Evolutionary conservation across 2,888 invertebrate genomes (phyloP), one percentile per base, ranked within the genome.

Genomic region (Lycophotia porphyrea): DNA sequence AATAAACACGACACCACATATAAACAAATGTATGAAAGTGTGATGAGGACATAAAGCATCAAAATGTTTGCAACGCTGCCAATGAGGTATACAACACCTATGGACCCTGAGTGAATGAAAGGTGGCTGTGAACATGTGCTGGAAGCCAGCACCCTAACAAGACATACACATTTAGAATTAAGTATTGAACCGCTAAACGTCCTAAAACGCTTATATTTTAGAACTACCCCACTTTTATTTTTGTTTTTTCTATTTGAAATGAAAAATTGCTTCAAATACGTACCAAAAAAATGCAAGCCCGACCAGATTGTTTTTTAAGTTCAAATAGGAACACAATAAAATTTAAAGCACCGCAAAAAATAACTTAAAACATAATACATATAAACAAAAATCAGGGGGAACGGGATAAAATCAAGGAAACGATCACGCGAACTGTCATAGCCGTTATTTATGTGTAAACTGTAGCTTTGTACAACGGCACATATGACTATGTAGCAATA

Each of bases 61-160:
- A 52, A 67, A 27, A 55, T 39, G 21, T 79, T 85, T 84, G 84
- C 84, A 58, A 84, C 84, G 85, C 84, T 84, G 84, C 84, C 64
- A 21, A 82, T 81, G 76, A 72, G 52, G 13, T 42, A 55, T 39
- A 66, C 34, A 58, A 75, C 27, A 72, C 18, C 52, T 71, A 63
- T 73, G 67, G 21, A 69, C 31, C 15, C 42, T 64, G 58, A 75
- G 47, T 61, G 67, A 69, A 72, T 76, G 74, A 75, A 66, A 64
- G 71, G 81, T 87, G 87, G 87, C 80, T 81, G 80, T 68, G 68
- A 76, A 61, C 27, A 70, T 63, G 75, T 44, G 34, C 44, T 63
- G 18, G 11, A 21, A 42, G 36, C 3, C 34, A 67, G 60, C 21
- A 58, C 13, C 52, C 36, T 78, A 47, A n/a, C 11, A 31, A 71